Evolutionary conservation across 2,888 invertebrate species (phyloP), one percentile per base, ranked within the genome.

Genomic region (Cecidostiba fungosa): DNA sequence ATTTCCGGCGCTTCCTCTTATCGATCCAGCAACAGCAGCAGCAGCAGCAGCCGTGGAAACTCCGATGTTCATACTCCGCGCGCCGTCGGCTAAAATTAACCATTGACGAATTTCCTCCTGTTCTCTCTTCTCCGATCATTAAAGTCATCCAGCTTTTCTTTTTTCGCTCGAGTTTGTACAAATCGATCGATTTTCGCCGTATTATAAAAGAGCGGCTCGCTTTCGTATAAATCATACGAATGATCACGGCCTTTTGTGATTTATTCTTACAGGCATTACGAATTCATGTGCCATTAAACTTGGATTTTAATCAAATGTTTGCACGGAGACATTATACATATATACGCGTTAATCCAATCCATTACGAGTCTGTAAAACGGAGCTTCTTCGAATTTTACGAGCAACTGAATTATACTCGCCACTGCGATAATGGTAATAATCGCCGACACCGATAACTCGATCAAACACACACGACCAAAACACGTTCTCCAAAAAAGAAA

Each of bases 1-100:
- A 85, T 87, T 87, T 87, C 85, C 85, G 85, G 84, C 84, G 83
- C 85, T 83, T 85, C 85, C 85, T 81, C 84, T 81, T 79, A 87
- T 85, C 84, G 85, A 87, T 84, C 81, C 54, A 59, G 54, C 54
- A 59, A 59, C n/a, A 59, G 54, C 54, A 59, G 54, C n/a, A 54
- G 54, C 54, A 54, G n/a, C n/a, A n/a, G 79, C 23, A 29, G 10
- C 43, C 66, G n/a, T 47, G 70, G 77, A 77, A 72, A 77, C 80
- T 23, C 54, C 72, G 66, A 62, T 74, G 69, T 36, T 77, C 77
- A n/a, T 47, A 79, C 79, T 50, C 70, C 77, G 50, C 29, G 36
- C 29, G 54, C 23, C n/a, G 54, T 23, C 54, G n/a, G 74, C 84
- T 84, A 77, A 83, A 86, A 86, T 86, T 86, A 86, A 77, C 84